Base-by-base conservation (phyloP, 1,140 invertebrate species). In the Coenobita brevimanus region DNA sequence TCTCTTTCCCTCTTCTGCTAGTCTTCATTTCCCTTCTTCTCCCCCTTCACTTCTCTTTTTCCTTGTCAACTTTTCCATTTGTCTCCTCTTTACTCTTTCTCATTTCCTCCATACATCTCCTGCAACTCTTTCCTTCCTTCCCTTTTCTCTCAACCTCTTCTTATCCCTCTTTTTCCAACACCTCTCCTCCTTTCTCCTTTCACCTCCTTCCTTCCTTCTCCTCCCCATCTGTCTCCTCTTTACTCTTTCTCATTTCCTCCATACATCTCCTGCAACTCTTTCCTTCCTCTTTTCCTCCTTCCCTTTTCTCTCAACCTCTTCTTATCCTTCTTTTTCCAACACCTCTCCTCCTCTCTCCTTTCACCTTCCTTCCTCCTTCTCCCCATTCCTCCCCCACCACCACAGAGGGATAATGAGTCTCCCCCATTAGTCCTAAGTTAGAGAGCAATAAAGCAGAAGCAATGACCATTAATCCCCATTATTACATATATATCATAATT, bases 401-500 rank as follows among this genome's bases (percentile, higher is more conserved):
- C 15, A 6, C 62, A 50, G 67, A 24, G 33, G 60, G 27, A 75
- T 85, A 85, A 85, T 78, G 82, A 85, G 82, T n/a, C 10, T 38
- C 69, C 41, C 75, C 71, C 82, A 85, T 85, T 85, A 43, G 71
- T 33, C 54, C 43, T 41, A 78, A 75, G 71, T 85, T 85, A 85
- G 71, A 76, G 73, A 41, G 46, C 71, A 85, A 76, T 76, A 85
- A 85, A 76, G 33, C 50, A 76, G 62, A 76, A 71, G 71, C 69
- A 85, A 85, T 85, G 73, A 76, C 21, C 82, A 85, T 85, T 85
- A 85, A 85, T 85, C 82, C 82, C 82, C 46, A 85, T 85, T 85
- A 85, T 85, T 85, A 85, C 50, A 43, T 75, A 85, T 85, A 85
- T 85, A 85, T 85, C 82, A 85, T 85, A 85, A 85, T 85, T 85